Evolutionary conservation across 2,888 invertebrate genomes (phyloP).

Genomic region (Aleiodes leptofemur): DNA sequence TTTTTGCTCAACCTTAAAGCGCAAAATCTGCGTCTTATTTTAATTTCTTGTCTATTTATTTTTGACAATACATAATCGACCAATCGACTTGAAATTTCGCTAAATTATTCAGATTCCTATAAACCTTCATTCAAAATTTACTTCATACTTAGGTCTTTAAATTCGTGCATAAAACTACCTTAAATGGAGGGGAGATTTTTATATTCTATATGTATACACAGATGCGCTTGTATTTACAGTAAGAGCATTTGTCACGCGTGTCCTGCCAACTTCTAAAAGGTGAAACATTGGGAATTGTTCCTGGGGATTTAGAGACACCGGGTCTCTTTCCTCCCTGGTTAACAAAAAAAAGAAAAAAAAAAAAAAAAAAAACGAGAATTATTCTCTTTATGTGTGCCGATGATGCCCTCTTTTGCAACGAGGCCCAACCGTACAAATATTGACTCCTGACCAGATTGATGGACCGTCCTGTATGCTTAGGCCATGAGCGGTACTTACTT

Average conservation of each 20-base stretch:
- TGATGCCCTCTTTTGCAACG: slow-evolving; percentile 73
- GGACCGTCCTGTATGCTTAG: slow-evolving; percentile 70
- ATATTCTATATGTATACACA: slow-evolving; percentile 68
- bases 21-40: no score
- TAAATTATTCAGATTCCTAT: no score
- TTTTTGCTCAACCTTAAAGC: no score
- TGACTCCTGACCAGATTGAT: slow-evolving; percentile 74
- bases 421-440: slow-evolving; percentile 74
- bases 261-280: slow-evolving; percentile 66
- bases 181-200: slow-evolving; percentile 20
- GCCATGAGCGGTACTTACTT: slow-evolving; percentile 61
- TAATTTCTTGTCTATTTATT: no score
- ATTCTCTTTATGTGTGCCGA: slow-evolving; percentile 65
- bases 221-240: slow-evolving; percentile 73
- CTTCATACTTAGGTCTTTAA: no score
- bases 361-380: slow-evolving; percentile 9
- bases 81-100: no score
- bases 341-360: no score
- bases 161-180: background rate
- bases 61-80: no score
- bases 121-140: no score
- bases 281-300: slow-evolving; percentile 54
- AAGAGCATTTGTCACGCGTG: slow-evolving; percentile 75
- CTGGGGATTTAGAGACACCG: slow-evolving; percentile 62
- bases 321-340: slow-evolving; percentile 45